Evolutionary conservation across 30 jellyfish, hydroid and myxozoan species (phyloP).

Genomic region (Cassiopea xamachana): DNA sequence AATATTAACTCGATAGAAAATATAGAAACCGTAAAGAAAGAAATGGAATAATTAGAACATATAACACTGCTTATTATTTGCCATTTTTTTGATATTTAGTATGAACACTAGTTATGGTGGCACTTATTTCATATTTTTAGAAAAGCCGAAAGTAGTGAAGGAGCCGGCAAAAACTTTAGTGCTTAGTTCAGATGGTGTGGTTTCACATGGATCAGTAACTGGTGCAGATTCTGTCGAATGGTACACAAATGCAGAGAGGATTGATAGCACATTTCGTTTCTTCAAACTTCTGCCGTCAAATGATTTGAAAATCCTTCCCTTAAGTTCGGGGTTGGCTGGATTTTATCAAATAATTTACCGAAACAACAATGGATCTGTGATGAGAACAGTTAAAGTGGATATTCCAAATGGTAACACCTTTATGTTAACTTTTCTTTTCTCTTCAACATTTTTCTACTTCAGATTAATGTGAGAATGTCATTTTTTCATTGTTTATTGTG

Average conservation of each 20-base stretch:
- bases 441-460: too few relatives aligned
- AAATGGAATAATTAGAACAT: too few relatives aligned
- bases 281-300: slow-evolving; percentile 17
- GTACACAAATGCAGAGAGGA: slow-evolving; percentile 68
- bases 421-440: background rate
- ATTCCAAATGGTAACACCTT: slow-evolving; percentile 23
- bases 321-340: slow-evolving; percentile 37
- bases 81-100: too few relatives aligned
- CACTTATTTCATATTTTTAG: slow-evolving; percentile 3
- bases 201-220: slow-evolving; percentile 30
- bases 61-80: too few relatives aligned
- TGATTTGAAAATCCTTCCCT: slow-evolving; percentile 1
- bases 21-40: too few relatives aligned
- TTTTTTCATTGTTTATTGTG: too few relatives aligned
- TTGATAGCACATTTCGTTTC: background rate
- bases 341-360: slow-evolving; percentile 50
- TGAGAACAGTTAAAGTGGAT: slow-evolving; percentile 53
- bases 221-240: slow-evolving; percentile 31
- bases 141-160: slow-evolving; percentile 34
- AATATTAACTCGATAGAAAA: too few relatives aligned
- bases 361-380: slow-evolving; percentile 35
- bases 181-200: slow-evolving; percentile 30
- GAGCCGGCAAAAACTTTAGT: slow-evolving; percentile 21
- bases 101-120: too few relatives aligned
- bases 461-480: too few relatives aligned